Percentiles rank a stretch among this genome's conserved stretches.
Conservation (phyloP, 92 coral and sea anemone genomes). For the Montipora capitata region DNA sequence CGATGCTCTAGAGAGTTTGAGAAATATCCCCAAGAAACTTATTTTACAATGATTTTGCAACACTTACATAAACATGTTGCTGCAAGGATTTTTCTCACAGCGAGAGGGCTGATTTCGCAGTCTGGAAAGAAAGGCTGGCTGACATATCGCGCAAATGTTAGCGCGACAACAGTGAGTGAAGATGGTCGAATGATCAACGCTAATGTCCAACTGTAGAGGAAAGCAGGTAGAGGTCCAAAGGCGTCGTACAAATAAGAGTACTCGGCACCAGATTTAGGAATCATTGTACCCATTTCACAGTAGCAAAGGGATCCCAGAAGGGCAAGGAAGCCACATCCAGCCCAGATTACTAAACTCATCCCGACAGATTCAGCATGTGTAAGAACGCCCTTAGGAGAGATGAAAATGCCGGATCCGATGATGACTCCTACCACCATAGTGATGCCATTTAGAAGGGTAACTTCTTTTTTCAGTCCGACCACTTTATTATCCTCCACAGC, state of each 20-base stretch:
- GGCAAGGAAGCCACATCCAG: conserved; percentile 93
- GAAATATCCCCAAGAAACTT: neutral
- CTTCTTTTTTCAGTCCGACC: conserved; percentile 89
- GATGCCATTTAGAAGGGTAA: conserved; percentile 88
- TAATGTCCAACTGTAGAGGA: conserved; percentile 97
- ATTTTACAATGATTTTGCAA: neutral
- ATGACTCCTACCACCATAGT: conserved; percentile 97
- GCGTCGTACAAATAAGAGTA: conserved; percentile 93
- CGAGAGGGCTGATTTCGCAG: conserved; percentile 89
- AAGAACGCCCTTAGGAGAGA: conserved; percentile 97
- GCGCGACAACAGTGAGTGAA: conserved; percentile 92
- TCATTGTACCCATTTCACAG: conserved; percentile 99
- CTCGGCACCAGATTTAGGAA: conserved; percentile 98
- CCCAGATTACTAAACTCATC: conserved; percentile 94
- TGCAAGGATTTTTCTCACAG: conserved; percentile 92
- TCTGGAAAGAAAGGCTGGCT: conserved; percentile 97
- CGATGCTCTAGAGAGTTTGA: neutral
- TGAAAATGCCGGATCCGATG: conserved; percentile 98
- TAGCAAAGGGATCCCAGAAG: conserved; percentile 95
- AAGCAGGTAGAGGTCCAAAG: conserved; percentile 96
- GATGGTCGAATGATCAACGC: conserved; percentile 97
- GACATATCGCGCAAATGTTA: conserved; percentile 96
- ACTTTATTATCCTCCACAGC: conserved; percentile 47
- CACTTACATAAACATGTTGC: conserved; percentile 94
- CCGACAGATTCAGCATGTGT: conserved; percentile 86